Percentiles rank a stretch among this genome's conserved stretches.
These are phyloP conservation scores for Drosophila siamana DNA, from an alignment of 2,888 invertebrate genomes.

Conservation along the genomic window DNA sequence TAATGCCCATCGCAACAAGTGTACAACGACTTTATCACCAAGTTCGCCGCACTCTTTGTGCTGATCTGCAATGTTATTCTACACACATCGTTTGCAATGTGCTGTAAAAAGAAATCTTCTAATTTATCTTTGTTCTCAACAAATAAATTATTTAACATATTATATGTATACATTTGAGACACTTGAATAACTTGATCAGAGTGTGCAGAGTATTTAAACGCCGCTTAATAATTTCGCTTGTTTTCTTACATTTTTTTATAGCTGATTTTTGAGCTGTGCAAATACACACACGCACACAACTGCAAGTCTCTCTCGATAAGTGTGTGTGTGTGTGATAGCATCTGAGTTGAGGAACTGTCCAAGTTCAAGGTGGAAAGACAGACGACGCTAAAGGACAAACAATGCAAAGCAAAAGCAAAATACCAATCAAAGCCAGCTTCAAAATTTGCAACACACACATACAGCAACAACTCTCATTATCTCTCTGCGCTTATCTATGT, in stretches of 20 bases:
- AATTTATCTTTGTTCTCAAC: too few relatives aligned
- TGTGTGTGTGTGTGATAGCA: slow-evolving; percentile 8
- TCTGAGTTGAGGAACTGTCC: slow-evolving; percentile 17
- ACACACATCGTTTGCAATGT: background rate
- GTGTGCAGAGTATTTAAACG: background rate
- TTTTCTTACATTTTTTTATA: background rate
- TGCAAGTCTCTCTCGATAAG: background rate
- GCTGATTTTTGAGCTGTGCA: slow-evolving; percentile 23
- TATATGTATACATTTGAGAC: too few relatives aligned
- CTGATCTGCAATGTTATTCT: background rate
- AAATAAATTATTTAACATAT: background rate
- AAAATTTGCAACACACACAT: background rate
- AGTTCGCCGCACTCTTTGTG: background rate
- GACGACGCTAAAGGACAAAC: slow-evolving; percentile 30
- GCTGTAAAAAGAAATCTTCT: too few relatives aligned
- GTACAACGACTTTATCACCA: background rate
- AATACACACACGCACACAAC: slow-evolving; percentile 6
- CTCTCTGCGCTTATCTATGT: slow-evolving; percentile 1
- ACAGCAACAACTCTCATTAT: background rate
- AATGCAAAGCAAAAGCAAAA: slow-evolving; percentile 17
- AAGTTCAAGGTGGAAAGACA: slow-evolving; percentile 63
- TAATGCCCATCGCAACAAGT: slow-evolving; percentile 12
- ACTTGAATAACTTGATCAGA: too few relatives aligned
- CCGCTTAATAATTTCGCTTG: background rate
- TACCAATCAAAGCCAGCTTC: background rate